Base-by-base conservation (phyloP, 1,140 invertebrate species). In the Wasmannia auropunctata region DNA sequence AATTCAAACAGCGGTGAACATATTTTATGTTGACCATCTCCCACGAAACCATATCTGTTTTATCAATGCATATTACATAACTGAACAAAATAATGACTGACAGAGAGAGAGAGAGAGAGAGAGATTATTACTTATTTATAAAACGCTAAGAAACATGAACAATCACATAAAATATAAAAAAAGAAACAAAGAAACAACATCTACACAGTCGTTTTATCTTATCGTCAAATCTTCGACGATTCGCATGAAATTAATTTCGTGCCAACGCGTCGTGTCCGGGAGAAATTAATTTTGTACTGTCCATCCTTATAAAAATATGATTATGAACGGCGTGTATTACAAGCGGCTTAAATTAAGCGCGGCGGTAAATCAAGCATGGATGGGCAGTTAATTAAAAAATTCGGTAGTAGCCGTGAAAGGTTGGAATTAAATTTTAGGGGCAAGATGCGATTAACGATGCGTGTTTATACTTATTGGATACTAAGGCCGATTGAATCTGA, bases 381-480 rank as follows among this genome's bases (percentile, higher is more conserved):
- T 31, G 46, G 49, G 81, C 25, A 76, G 69, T 80, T 89, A 86
- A 89, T 89, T 89, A 89, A 89, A 89, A 89, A 89, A 89, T 89
- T 89, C 87, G 86, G 87, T 83, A 86, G 88, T 86, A 77, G 31
- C 34, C 67, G 85, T 89, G 88, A 88, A 86, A 65, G 87, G 74
- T 60, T 86, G 85, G 76, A 89, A 89, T 89, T 86, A 86, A 89
- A 83, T 89, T 89, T 88, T 60, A 56, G 37, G 74, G 56, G 28
- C 25, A 54, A 72, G 67, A 5, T 43, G 70, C 85, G 85, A 56
- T 89, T 84, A 89, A 89, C 80, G 75, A 46, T 28, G 63, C 67
- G 43, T 51, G 49, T 85, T 56, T 46, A 54, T 79, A 75, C 60
- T 85, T 84, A 89, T 90, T 54, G 72, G 77, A 22, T 31, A 77